Evolutionary conservation across 23 tunicate species (phyloP).

Genomic region (Ciona savignyi): DNA sequence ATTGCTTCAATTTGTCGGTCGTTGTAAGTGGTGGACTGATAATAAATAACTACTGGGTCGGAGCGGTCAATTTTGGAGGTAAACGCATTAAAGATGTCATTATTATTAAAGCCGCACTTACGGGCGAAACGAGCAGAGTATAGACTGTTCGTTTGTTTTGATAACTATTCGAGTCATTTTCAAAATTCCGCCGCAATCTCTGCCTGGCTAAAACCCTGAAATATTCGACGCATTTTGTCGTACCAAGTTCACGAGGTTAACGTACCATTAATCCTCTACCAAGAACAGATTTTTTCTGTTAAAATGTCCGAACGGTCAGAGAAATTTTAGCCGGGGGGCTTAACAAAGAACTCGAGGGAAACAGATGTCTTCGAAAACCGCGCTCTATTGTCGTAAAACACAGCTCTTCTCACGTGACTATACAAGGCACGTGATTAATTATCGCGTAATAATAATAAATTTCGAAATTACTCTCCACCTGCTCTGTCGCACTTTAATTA

Average conservation of each 20-base stretch:
- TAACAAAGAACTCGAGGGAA: not conserved
- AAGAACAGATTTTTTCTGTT: not conserved
- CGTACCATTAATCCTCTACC: not conserved
- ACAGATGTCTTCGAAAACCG: conserved; percentile 1
- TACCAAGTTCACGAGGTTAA: not conserved
- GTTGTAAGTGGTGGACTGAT: not conserved
- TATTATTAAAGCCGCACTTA: not conserved
- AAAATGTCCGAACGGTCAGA: not conserved
- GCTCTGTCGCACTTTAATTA: no score
- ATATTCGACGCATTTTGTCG: not conserved
- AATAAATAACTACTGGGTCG: not conserved
- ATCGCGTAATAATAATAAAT: not conserved
- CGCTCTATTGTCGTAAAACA: not conserved
- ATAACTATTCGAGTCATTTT: not conserved
- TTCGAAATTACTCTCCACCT: not conserved
- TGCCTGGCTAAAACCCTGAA: not conserved
- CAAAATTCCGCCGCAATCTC: not conserved
- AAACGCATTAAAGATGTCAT: not conserved
- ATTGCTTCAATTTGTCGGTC: not conserved
- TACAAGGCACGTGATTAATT: not conserved
- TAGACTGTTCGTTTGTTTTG: not conserved
- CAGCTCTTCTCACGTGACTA: not conserved
- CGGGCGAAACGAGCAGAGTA: not conserved
- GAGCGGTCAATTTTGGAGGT: not conserved
- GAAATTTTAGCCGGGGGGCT: not conserved